Conservation (phyloP, 1,140 invertebrate genomes). For the Heliothis virescens region DNA sequence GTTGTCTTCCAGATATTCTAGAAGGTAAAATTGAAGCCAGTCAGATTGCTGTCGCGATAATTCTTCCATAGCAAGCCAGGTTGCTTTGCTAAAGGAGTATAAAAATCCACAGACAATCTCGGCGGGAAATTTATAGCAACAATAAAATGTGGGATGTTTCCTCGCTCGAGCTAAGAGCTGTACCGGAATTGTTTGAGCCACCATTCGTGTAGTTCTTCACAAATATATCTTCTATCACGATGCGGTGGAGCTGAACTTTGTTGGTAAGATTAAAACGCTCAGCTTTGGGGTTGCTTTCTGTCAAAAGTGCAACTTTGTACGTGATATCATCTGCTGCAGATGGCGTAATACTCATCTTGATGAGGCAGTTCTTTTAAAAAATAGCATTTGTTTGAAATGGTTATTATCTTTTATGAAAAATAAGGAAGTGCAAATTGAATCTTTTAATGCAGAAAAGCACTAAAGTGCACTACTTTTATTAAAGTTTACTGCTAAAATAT, state of each 20-base stretch:
- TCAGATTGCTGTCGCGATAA: constrained; percentile 34
- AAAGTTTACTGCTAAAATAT: neutral
- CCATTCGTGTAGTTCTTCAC: constrained; percentile 56
- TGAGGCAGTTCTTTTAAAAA: constrained; percentile 2
- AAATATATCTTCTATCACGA: constrained; percentile 51
- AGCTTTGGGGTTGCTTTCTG: constrained; percentile 7
- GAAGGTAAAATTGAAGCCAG: constrained; percentile 25
- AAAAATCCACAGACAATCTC: constrained; percentile 80
- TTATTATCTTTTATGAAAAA: constrained; percentile 8
- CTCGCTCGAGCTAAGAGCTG: constrained; percentile 66
- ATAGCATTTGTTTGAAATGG: neutral
- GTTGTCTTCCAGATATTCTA: neutral
- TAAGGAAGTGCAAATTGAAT: constrained; percentile 21
- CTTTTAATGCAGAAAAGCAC: neutral
- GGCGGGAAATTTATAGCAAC: constrained; percentile 79
- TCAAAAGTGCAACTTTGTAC: constrained; percentile 47
- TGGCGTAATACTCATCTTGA: constrained; percentile 7
- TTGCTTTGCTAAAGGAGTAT: constrained; percentile 59
- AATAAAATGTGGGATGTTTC: constrained; percentile 81
- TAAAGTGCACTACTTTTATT: constrained; percentile 1
- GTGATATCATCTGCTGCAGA: constrained; percentile 32
- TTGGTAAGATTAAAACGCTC: constrained; percentile 43
- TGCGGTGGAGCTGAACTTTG: constrained; percentile 42
- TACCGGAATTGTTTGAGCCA: constrained; percentile 56
- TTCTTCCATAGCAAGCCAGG: constrained; percentile 25